Percentiles rank a stretch among this genome's conserved stretches.
Evolutionary conservation across 2,797 vertebrate genomes (phyloP).

Genomic region (Natrix natrix): DNA sequence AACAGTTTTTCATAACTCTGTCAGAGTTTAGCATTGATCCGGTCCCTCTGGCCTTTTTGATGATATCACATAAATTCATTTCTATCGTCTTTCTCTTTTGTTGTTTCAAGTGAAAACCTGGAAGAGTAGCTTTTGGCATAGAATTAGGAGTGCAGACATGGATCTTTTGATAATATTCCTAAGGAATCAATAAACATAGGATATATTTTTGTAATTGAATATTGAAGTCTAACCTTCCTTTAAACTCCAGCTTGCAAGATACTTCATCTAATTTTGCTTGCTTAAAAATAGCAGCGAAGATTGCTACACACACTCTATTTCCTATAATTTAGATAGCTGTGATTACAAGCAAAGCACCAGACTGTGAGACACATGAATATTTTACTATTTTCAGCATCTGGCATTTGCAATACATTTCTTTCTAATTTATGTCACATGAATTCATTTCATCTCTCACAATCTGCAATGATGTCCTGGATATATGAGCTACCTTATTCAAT

Average conservation of each 20-base stretch:
- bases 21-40: conserved; percentile 41
- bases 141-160: background rate
- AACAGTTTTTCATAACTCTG: conserved; percentile 29
- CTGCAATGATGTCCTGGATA: background rate
- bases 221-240: conserved; percentile 12
- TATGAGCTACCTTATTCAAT: conserved; percentile 1
- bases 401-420: conserved; percentile 35
- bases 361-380: conserved; percentile 40
- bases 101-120: conserved; percentile 46
- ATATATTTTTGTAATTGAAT: background rate
- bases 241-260: conserved; percentile 20
- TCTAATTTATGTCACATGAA: conserved; percentile 30
- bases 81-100: conserved; percentile 14
- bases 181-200: background rate
- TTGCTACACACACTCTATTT: background rate
- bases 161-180: conserved; percentile 8
- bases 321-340: conserved; percentile 31
- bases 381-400: conserved; percentile 44
- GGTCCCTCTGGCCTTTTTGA: conserved; percentile 33
- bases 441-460: conserved; percentile 38
- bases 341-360: conserved; percentile 33
- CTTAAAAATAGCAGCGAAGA: conserved; percentile 33
- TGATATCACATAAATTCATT: conserved; percentile 37
- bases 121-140: background rate
- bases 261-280: conserved; percentile 25